phyloP scores from a whole-genome alignment of 2,113 vertebrate species.

The Myiagra hebetior region DNA sequence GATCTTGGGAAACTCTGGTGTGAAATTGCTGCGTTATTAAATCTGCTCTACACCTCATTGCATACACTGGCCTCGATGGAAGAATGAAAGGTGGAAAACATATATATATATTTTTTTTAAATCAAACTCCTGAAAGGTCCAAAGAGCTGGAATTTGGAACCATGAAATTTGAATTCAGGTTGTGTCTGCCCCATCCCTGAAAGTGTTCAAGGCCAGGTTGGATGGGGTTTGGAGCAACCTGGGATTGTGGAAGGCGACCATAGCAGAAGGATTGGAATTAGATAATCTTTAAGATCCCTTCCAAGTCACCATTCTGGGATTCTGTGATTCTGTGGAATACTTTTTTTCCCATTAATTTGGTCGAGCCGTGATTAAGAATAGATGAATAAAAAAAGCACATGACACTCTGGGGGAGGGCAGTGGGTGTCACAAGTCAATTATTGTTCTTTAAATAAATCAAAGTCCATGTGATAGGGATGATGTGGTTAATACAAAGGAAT shows the following conservation, averaged over 20 bases:
- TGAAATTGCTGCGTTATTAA: background rate
- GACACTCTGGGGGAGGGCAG: background rate
- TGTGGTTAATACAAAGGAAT: background rate
- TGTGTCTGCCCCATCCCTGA: background rate
- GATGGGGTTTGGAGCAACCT: background rate
- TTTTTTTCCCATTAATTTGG: background rate
- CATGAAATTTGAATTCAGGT: background rate
- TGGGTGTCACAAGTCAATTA: conserved; percentile 6
- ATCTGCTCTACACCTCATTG: background rate
- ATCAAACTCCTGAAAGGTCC: background rate
- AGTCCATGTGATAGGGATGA: background rate
- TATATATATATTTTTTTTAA: rapidly evolving
- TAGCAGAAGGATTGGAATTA: background rate
- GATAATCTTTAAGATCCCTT: background rate
- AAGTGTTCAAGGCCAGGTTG: background rate
- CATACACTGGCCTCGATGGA: background rate
- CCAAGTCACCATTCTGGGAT: background rate
- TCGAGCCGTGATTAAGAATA: background rate
- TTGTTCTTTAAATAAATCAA: background rate
- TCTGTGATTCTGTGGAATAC: background rate
- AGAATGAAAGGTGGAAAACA: background rate
- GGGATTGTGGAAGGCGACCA: background rate
- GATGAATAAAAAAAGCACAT: background rate
- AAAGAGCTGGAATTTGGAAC: background rate
- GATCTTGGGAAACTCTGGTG: background rate